Percentiles rank a stretch among this genome's conserved stretches.
These are phyloP conservation scores for Pandemis heparana DNA, from an alignment of 2,888 invertebrate genomes.

Conservation along the genomic window DNA sequence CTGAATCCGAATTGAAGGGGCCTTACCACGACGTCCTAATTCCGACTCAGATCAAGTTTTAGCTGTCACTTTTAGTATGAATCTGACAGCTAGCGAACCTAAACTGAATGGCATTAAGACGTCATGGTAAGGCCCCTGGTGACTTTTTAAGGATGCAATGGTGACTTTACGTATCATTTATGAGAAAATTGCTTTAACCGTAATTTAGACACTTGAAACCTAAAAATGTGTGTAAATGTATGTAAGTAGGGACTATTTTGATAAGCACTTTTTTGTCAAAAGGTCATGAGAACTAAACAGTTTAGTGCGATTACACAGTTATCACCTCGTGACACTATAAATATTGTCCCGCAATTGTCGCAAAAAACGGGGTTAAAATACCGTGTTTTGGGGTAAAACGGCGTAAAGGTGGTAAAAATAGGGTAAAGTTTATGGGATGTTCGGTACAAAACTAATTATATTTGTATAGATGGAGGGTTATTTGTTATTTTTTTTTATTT, in stretches of 20 bases:
- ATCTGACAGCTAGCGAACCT: no score
- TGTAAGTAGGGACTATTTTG: neutral
- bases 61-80: no score
- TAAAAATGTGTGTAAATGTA: neutral
- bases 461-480: conserved; percentile 75
- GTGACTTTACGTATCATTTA: no score
- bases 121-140: no score
- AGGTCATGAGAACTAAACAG: conserved; percentile 67
- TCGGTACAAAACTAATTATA: conserved; percentile 79
- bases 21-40: no score
- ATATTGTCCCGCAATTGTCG: conserved; percentile 69
- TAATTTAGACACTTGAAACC: no score
- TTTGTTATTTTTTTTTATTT: conserved; percentile 63
- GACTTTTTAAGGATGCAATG: no score
- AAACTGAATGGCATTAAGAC: no score
- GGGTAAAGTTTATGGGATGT: conserved; percentile 61
- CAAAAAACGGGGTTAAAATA: conserved; percentile 80
- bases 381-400: conserved; percentile 80
- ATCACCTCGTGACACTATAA: conserved; percentile 74
- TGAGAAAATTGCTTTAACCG: no score
- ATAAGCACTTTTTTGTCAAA: conserved; percentile 35
- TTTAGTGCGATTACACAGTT: conserved; percentile 71
- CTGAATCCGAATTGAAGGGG: no score
- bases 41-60: no score
- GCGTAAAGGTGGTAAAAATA: conserved; percentile 22